Evolutionary conservation across 2,113 vertebrate genomes (phyloP), one percentile per base, ranked within the genome.

Genomic region (Indicator maculatus): DNA sequence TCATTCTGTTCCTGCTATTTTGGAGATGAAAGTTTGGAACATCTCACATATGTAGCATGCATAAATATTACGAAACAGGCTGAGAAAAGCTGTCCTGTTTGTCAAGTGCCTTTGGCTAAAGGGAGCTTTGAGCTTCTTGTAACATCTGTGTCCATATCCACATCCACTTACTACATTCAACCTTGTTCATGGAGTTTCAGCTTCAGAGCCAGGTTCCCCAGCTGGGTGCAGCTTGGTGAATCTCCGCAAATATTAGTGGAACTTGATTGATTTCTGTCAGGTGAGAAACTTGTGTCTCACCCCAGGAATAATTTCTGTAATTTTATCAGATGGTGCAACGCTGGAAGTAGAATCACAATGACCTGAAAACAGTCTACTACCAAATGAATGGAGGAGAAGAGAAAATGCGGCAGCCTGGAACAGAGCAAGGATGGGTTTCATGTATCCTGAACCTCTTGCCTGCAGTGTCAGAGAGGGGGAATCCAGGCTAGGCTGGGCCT

Each of bases 21-120:
- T 87, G 84, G 85, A 95, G 89, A 95, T 87, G 74, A 91, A 93
- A 96, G 82, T 92, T 94, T 77, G 76, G 84, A 96, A 95, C 82
- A 96, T 83, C 56, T 91, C 84, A 78, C 75, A 76, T 82, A 89
- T 33, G 74, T 47, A 86, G 69, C 93, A 86, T 30, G 50, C 58
- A 92, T 47, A 95, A 95, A 89, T 89, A 92, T 63, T 76, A 89
- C 1, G 0, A 89, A 83, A 64, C 66, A 90, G 73, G 80, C 52
- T 89, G 91, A 71, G 79, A 87, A 88, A 94, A 93, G 70, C 87
- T 63, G 59, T 67, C 69, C 77, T 85, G 69, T 80, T 95, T 79
- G 70, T 94, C 79, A 90, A 86, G 52, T 31, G 86, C 84, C 86
- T 79, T 90, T 85, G 90, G 86, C 91, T 81, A 92, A 73, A 90